phyloP scores from a whole-genome alignment of 2,888 invertebrate species.

The Ochropleura plecta region DNA sequence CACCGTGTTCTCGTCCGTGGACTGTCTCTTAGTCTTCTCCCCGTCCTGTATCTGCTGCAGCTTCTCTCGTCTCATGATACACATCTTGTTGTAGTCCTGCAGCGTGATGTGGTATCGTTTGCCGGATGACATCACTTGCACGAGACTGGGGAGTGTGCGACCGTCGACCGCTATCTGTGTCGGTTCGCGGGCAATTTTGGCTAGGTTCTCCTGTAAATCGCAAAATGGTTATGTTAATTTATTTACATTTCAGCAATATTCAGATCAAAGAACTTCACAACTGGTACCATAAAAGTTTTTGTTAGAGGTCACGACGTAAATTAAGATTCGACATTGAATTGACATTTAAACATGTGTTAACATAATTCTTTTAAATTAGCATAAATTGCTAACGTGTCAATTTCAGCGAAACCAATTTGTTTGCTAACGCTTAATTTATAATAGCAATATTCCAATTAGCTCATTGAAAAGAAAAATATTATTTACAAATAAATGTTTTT shows the following conservation, averaged over 20 bases:
- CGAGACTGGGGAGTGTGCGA: constrained; percentile 91
- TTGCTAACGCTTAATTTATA: not conserved
- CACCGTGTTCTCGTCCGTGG: constrained; percentile 73
- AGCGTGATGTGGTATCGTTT: constrained; percentile 95
- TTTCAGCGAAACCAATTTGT: not conserved
- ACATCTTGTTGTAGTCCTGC: constrained; percentile 95
- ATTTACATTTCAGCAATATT: not conserved
- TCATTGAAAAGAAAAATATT: not conserved
- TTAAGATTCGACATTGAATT: constrained; percentile 29
- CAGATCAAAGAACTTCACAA: not conserved
- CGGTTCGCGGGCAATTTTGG: constrained; percentile 83
- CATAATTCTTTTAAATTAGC: constrained; percentile 23
- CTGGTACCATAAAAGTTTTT: not conserved
- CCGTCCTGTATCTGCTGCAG: constrained; percentile 91
- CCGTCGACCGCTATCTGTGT: constrained; percentile 91
- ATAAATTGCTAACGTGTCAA: constrained; percentile 6
- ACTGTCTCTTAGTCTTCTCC: constrained; percentile 71
- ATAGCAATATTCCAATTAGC: not conserved
- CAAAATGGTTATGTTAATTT: not conserved
- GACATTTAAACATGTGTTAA: constrained; percentile 8
- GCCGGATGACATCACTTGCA: constrained; percentile 95
- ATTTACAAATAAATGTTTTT: too few species aligned
- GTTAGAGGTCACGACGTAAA: not conserved
- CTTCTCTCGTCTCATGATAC: constrained; percentile 92
- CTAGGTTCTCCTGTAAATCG: constrained; percentile 83